These are phyloP conservation scores for Nannospalax galili DNA, from an alignment of 2,113 vertebrate species.

Conservation along the genomic window DNA sequence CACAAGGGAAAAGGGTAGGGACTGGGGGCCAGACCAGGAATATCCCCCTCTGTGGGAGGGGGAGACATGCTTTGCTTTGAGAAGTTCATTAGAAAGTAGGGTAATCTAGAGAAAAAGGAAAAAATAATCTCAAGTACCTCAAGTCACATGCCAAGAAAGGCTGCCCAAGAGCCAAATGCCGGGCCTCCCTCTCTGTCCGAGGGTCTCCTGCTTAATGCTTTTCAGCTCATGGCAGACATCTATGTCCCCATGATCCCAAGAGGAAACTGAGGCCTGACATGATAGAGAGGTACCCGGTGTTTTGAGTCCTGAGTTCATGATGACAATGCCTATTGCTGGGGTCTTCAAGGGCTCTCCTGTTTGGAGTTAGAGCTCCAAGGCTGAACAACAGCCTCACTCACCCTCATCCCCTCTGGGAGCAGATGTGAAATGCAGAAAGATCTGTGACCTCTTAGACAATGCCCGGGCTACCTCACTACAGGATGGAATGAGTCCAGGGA, in stretches of 20 bases:
- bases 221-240: not conserved
- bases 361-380: too few relatives aligned
- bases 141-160: not conserved
- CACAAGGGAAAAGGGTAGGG: too few relatives aligned
- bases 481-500: not conserved
- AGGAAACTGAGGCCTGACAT: not conserved
- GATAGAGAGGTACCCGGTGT: not conserved
- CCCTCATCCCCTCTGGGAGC: fast-evolving
- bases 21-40: not conserved
- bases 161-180: too few relatives aligned
- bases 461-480: not conserved
- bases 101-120: not conserved
- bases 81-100: not conserved
- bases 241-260: not conserved
- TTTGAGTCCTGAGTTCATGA: not conserved
- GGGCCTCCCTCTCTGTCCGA: too few relatives aligned
- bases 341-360: not conserved
- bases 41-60: not conserved
- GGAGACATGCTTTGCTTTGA: not conserved
- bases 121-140: not conserved
- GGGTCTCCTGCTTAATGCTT: not conserved
- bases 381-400: not conserved
- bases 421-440: not conserved
- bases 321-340: not conserved
- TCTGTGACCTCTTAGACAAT: not conserved